Evolutionary conservation across 2,888 invertebrate species (phyloP).

Genomic region (Macrosiphum euphorbiae): DNA sequence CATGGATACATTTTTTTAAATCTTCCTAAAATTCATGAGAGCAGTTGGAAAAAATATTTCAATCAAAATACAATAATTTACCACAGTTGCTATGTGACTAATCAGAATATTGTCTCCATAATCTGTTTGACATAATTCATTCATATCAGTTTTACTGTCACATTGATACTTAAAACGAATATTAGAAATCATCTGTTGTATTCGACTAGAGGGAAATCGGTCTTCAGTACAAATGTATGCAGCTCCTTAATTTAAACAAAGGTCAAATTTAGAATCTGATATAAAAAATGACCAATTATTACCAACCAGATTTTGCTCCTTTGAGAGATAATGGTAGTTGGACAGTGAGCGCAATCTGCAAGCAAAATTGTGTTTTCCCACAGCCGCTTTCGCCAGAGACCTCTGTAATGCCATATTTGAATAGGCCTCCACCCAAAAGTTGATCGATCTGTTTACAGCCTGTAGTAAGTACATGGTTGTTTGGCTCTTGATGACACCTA

Average conservation of each 20-base stretch:
- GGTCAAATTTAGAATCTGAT: background rate
- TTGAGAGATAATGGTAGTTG: constrained; percentile 73
- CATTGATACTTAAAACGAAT: constrained; percentile 65
- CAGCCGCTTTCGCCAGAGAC: constrained; percentile 84
- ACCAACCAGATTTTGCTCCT: constrained; percentile 51
- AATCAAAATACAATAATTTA: constrained; percentile 68
- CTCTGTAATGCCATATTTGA: constrained; percentile 80
- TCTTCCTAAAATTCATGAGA: constrained; percentile 71
- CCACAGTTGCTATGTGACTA: constrained; percentile 76
- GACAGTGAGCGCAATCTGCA: constrained; percentile 79
- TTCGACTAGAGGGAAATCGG: constrained; percentile 79
- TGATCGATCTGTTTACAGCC: constrained; percentile 77
- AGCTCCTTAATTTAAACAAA: constrained; percentile 71
- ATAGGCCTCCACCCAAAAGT: constrained; percentile 78
- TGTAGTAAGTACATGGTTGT: constrained; percentile 67
- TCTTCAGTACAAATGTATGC: constrained; percentile 86
- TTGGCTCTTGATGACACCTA: background rate
- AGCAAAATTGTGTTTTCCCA: constrained; percentile 85
- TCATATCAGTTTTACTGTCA: constrained; percentile 66
- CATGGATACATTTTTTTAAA: constrained; percentile 73
- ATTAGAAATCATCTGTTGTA: constrained; percentile 73
- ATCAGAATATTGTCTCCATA: constrained; percentile 77
- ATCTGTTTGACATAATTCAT: constrained; percentile 67
- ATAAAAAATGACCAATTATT: background rate
- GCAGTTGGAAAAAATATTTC: constrained; percentile 11